These are phyloP conservation scores for Pardalotus punctatus DNA, from an alignment of 2,113 vertebrate genomes.

Conservation along the genomic window DNA sequence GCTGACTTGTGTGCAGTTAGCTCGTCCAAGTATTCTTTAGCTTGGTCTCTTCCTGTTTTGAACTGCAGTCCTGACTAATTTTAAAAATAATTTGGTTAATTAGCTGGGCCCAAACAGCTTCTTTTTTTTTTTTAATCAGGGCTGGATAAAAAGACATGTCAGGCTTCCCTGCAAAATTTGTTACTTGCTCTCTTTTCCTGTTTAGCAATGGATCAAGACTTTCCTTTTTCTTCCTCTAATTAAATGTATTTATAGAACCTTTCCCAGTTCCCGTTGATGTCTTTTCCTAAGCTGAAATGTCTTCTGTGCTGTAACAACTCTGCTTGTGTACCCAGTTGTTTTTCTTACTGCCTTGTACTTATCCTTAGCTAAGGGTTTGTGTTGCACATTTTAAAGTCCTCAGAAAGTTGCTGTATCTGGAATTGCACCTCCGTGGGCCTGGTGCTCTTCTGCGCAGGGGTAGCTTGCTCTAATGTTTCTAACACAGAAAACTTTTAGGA, in stretches of 20 bases:
- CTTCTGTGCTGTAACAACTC: background rate
- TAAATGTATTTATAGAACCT: slow-evolving; percentile 43
- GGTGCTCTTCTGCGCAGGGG: background rate
- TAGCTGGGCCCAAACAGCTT: background rate
- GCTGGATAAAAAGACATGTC: background rate
- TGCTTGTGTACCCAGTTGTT: background rate
- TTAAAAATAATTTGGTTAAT: slow-evolving; percentile 41
- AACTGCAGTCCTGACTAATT: background rate
- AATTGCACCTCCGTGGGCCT: background rate
- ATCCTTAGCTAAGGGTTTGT: background rate
- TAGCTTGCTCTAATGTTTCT: background rate
- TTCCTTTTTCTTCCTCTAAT: slow-evolving; percentile 61
- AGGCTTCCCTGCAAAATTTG: background rate
- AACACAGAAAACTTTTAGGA: background rate
- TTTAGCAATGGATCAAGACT: slow-evolving; percentile 35
- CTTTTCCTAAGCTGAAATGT: background rate
- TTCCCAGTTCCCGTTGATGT: background rate
- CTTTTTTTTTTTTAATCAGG: background rate
- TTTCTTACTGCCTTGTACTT: background rate
- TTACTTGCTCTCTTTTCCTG: slow-evolving; percentile 46
- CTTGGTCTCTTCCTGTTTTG: slow-evolving; percentile 51
- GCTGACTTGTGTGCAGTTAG: background rate
- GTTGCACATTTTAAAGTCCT: background rate
- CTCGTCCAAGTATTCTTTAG: background rate
- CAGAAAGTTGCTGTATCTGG: background rate